phyloP scores from a whole-genome alignment of 1,140 invertebrate species.

The Condylostylus longicornis region DNA sequence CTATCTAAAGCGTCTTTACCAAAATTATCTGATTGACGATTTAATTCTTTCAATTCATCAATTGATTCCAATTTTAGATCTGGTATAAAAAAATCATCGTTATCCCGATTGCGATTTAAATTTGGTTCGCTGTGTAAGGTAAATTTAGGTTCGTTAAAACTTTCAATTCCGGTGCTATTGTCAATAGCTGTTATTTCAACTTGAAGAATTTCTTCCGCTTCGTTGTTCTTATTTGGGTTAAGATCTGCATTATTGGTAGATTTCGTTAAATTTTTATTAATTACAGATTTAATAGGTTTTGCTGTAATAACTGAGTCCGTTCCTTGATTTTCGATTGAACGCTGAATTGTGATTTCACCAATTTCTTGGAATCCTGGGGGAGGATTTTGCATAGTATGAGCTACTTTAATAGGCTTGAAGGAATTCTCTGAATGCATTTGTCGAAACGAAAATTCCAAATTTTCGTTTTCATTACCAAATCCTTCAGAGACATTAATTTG shows the following conservation, averaged over 20 bases:
- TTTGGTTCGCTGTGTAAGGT: constrained; percentile 5
- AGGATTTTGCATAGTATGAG: too few species aligned
- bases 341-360: constrained; percentile 1
- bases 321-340: too few species aligned
- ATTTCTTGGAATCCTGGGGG: background rate
- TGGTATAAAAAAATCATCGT: constrained; percentile 25
- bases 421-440: constrained; percentile 12
- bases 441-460: constrained; percentile 26
- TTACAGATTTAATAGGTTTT: too few species aligned
- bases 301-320: too few species aligned
- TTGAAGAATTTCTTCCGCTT: constrained; percentile 27
- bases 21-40: constrained; percentile 7
- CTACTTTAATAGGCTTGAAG: too few species aligned
- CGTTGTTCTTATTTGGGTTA: too few species aligned
- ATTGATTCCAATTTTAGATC: constrained; percentile 11
- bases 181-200: constrained; percentile 26
- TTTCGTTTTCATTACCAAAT: constrained; percentile 24
- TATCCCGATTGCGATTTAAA: constrained; percentile 11
- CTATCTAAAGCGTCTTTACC: constrained; percentile 19
- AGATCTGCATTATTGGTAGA: too few species aligned
- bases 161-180: constrained; percentile 9
- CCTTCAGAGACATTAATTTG: constrained; percentile 30
- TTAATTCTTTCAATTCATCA: background rate
- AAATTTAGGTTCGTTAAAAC: constrained; percentile 3
- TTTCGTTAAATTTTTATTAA: too few species aligned